Conservation (phyloP, 2,113 vertebrate genomes). For the Myrmophylax atrothorax region DNA sequence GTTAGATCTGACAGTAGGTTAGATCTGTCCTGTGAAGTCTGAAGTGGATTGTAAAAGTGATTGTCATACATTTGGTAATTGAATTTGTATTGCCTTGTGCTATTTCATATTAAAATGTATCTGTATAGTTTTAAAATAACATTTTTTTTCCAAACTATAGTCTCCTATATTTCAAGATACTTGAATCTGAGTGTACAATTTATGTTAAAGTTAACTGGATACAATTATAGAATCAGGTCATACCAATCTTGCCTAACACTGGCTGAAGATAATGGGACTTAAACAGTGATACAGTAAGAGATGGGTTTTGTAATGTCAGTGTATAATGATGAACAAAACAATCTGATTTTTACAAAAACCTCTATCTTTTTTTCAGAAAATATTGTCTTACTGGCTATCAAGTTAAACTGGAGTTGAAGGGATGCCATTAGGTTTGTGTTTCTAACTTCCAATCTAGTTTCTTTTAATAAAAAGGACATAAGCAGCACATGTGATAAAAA, state of each 20-base stretch:
- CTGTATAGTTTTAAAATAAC: neutral
- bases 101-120: neutral
- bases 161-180: neutral
- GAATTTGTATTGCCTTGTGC: neutral
- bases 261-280: neutral
- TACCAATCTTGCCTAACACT: neutral
- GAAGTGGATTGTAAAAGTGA: neutral
- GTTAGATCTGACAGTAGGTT: neutral
- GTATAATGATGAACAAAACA: neutral
- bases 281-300: neutral
- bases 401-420: neutral
- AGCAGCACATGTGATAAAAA: neutral
- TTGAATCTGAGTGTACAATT: neutral
- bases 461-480: neutral
- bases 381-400: neutral
- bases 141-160: neutral
- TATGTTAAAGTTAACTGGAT: neutral
- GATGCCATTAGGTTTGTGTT: neutral
- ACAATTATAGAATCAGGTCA: neutral
- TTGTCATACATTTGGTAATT: neutral
- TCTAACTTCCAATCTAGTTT: neutral
- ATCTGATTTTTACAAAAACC: neutral
- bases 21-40: neutral
- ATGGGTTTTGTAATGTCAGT: neutral
- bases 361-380: neutral